Evolutionary conservation across 2,113 vertebrate species (phyloP).

Genomic region (Malurus melanocephalus): DNA sequence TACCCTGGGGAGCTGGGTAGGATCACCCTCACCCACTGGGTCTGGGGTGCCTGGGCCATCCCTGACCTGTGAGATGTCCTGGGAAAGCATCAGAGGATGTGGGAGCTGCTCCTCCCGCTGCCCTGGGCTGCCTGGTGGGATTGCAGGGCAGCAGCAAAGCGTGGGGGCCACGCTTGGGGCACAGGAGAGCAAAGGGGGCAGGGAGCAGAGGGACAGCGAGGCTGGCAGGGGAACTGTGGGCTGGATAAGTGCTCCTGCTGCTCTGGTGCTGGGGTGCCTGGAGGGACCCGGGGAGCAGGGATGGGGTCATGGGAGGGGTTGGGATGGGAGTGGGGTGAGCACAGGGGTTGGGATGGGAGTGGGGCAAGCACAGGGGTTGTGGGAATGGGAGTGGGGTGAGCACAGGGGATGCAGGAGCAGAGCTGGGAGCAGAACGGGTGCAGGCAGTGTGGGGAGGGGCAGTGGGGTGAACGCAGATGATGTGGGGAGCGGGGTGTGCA

Average conservation of each 20-base stretch:
- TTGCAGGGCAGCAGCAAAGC: background rate
- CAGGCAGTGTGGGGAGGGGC: background rate
- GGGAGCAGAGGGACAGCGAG: background rate
- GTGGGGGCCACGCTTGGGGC: background rate
- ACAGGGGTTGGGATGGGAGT: background rate
- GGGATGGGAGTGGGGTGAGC: background rate
- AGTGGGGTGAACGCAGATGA: background rate
- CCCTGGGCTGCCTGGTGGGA: background rate
- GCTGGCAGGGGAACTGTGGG: background rate
- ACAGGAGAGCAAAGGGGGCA: accelerated
- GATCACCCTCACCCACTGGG: background rate
- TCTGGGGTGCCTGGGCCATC: background rate
- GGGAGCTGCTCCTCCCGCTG: background rate
- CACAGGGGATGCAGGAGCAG: background rate
- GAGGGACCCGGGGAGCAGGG: background rate
- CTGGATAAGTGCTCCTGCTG: background rate
- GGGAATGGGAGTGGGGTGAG: background rate
- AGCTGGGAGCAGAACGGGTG: too few species aligned
- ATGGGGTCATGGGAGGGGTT: background rate
- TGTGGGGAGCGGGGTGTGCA: background rate
- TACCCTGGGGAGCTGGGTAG: background rate
- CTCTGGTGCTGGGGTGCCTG: background rate
- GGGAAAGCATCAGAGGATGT: background rate
- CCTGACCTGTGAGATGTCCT: background rate
- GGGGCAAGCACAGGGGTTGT: too few species aligned